phyloP scores from a whole-genome alignment of 2,888 invertebrate genomes.

The Leptinotarsa haldemani region DNA sequence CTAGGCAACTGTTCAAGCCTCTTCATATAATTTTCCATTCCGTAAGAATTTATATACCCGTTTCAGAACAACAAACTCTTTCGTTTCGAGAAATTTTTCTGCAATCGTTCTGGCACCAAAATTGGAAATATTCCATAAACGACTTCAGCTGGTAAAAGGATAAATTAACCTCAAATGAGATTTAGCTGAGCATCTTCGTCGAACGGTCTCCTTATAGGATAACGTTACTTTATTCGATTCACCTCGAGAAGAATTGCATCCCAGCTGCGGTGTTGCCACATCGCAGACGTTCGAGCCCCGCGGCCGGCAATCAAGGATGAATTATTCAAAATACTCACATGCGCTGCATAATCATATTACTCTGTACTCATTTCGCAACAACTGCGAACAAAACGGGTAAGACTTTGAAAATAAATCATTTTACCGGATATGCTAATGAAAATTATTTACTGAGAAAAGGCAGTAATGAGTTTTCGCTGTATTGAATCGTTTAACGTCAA shows the following conservation, averaged over 20 bases:
- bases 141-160: conserved; percentile 15
- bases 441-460: not conserved
- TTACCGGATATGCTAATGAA: conserved; percentile 6
- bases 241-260: conserved; percentile 41
- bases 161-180: conserved; percentile 39
- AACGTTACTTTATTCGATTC: conserved; percentile 53
- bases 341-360: conserved; percentile 11
- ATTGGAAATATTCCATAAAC: conserved; percentile 14
- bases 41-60: no score
- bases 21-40: no score
- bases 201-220: conserved; percentile 33
- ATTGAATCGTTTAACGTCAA: not conserved
- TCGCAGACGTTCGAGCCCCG: conserved; percentile 28
- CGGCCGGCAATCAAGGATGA: conserved; percentile 31
- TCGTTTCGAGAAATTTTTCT: not conserved
- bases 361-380: conserved; percentile 1
- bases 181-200: conserved; percentile 35
- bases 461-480: not conserved
- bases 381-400: conserved; percentile 6
- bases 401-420: conserved; percentile 7
- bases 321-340: conserved; percentile 28
- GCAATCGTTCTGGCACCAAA: not conserved
- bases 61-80: no score
- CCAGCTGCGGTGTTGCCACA: conserved; percentile 21
- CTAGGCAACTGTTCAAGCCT: no score